Percentiles rank a stretch among this genome's conserved stretches.
These are phyloP conservation scores for Nasonia vitripennis DNA, from an alignment of 1,140 invertebrate species.

Conservation along the genomic window DNA sequence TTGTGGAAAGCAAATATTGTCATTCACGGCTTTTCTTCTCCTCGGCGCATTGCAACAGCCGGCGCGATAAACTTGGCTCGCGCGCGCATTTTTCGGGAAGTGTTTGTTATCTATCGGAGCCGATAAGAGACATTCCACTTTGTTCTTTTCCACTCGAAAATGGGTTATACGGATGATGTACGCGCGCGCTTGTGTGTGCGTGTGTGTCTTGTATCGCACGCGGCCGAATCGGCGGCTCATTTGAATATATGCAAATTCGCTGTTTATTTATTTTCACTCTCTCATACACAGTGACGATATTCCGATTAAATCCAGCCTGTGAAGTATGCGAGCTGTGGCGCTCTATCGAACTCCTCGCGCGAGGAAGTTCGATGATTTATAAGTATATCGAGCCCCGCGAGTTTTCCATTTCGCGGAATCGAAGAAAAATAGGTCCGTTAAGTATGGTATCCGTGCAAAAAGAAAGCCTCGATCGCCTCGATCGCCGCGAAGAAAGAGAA, in stretches of 20 bases:
- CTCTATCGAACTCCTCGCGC: no score
- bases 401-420: not conserved
- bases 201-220: not conserved
- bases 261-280: not conserved
- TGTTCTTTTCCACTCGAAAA: slow-evolving; percentile 34
- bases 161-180: slow-evolving; percentile 21
- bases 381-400: not conserved
- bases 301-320: not conserved
- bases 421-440: not conserved
- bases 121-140: not conserved
- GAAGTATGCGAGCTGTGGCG: no score
- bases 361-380: not conserved
- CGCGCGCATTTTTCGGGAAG: not conserved
- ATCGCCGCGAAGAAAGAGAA: slow-evolving; percentile 6
- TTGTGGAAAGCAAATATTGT: not conserved
- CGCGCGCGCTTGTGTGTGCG: no score
- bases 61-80: not conserved
- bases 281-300: not conserved
- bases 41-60: not conserved
- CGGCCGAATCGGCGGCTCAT: not conserved
- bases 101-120: slow-evolving; percentile 1
- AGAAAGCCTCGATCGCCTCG: not conserved
- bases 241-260: not conserved
- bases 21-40: not conserved
- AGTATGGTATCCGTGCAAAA: not conserved